A percentile compares a stretch with the other conserved stretches of the same genome.
Evolutionary conservation across 2,113 vertebrate genomes (phyloP).

Genomic region (Semnornis frantzii): DNA sequence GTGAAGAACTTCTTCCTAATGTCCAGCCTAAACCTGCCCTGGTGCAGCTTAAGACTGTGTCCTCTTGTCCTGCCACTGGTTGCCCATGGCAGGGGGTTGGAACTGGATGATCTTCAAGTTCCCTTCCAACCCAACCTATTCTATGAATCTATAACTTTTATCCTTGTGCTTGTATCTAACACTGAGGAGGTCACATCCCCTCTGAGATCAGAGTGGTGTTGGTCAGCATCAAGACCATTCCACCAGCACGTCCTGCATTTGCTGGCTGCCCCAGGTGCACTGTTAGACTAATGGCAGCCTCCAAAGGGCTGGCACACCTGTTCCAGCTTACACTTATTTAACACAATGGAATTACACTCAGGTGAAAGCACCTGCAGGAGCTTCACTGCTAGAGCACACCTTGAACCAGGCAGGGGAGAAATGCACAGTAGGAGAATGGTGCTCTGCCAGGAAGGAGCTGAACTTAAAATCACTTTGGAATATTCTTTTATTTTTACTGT

Average conservation of each 20-base stretch:
- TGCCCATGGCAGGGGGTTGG: too few relatives aligned
- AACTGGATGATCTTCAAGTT: too few relatives aligned
- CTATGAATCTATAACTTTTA: background rate
- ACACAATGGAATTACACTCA: background rate
- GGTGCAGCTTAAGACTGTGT: too few relatives aligned
- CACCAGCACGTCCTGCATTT: background rate
- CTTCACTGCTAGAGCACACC: background rate
- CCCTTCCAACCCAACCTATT: too few relatives aligned
- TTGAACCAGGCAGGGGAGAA: background rate
- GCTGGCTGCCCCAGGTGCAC: background rate
- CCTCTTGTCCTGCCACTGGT: too few relatives aligned
- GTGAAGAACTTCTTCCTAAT: too few relatives aligned
- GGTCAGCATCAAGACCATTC: background rate
- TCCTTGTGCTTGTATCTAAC: background rate
- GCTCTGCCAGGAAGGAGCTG: background rate
- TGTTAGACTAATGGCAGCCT: background rate
- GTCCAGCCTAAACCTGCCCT: too few relatives aligned
- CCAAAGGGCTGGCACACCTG: background rate
- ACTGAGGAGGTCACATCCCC: background rate
- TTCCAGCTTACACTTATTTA: background rate
- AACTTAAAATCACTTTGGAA: background rate
- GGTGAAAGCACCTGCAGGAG: background rate
- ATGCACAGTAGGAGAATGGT: background rate
- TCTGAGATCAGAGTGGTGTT: background rate
- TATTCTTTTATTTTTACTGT: background rate